A percentile compares a stretch with the other conserved stretches of the same genome.
Evolutionary conservation across 2,888 invertebrate genomes (phyloP).

Genomic region (Molanna angustata): DNA sequence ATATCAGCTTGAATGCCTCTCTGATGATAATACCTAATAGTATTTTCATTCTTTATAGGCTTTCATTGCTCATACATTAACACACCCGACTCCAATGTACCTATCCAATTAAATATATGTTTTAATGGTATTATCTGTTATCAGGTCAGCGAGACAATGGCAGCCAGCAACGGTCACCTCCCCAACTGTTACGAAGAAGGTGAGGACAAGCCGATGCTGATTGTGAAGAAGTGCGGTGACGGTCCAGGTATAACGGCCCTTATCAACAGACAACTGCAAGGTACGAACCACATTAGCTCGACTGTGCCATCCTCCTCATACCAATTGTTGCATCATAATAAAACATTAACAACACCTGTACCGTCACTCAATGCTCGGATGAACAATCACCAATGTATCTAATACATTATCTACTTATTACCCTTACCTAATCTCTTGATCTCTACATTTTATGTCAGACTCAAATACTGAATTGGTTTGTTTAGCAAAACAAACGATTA

Average conservation of each 20-base stretch:
- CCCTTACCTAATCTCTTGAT: background rate
- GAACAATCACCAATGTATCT: too few relatives aligned
- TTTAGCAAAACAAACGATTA: too few relatives aligned
- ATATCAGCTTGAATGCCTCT: too few relatives aligned
- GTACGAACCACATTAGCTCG: slow-evolving; percentile 54
- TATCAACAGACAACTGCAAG: slow-evolving; percentile 75
- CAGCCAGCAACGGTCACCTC: slow-evolving; percentile 68
- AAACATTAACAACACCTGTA: too few relatives aligned
- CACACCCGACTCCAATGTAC: too few relatives aligned
- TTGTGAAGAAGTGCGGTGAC: slow-evolving; percentile 71
- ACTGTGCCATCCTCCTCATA: background rate
- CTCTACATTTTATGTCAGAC: background rate
- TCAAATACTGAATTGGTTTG: too few relatives aligned
- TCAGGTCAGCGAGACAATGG: slow-evolving; percentile 80
- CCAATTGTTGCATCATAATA: too few relatives aligned
- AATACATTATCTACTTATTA: background rate
- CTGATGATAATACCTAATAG: too few relatives aligned
- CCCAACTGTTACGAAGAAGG: slow-evolving; percentile 70
- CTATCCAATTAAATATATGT: background rate
- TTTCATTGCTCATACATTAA: too few relatives aligned
- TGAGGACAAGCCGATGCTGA: slow-evolving; percentile 74
- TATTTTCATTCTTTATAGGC: too few relatives aligned
- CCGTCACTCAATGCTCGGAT: too few relatives aligned
- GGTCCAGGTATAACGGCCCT: slow-evolving; percentile 76
- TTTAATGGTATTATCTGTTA: too few relatives aligned